Evolutionary conservation across 2,113 vertebrate species (phyloP).

Genomic region (Orthonyx spaldingii): DNA sequence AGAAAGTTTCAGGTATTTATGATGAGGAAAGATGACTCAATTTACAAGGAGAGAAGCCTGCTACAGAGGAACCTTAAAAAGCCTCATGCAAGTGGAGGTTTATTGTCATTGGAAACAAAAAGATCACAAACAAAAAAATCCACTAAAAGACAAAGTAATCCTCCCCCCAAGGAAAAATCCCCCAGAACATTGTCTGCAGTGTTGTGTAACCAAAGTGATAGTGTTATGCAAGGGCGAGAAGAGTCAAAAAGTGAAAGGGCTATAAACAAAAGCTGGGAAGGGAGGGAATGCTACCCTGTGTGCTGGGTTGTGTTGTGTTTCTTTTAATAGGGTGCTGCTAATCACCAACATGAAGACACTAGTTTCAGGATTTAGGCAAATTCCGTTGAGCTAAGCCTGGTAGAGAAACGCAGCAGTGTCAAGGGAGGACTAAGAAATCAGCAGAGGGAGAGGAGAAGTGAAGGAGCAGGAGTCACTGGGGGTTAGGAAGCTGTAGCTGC

Average conservation of each 20-base stretch:
- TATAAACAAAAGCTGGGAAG: neutral
- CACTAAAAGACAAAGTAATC: neutral
- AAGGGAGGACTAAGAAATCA: neutral
- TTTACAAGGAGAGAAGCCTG: neutral
- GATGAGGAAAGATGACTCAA: neutral
- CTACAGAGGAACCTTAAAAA: neutral
- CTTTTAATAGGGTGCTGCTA: neutral
- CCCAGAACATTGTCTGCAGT: neutral
- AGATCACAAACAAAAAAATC: neutral
- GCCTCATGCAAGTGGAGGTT: neutral
- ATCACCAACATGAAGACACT: neutral
- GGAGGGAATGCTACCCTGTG: neutral
- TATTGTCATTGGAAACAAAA: neutral
- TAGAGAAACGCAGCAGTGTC: rapidly evolving
- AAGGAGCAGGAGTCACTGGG: neutral
- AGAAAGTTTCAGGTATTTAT: neutral
- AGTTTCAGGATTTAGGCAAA: neutral
- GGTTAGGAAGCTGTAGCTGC: neutral
- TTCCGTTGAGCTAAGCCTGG: neutral
- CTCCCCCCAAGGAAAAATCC: neutral
- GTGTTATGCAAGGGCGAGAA: neutral
- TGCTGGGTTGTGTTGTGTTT: neutral
- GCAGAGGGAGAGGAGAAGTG: neutral
- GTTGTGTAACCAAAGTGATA: constrained; percentile 13
- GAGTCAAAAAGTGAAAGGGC: constrained; percentile 4